Percentiles rank a stretch among this genome's conserved stretches.
Conservation (phyloP, 2,113 vertebrate species). For the Aegithalos caudatus region DNA sequence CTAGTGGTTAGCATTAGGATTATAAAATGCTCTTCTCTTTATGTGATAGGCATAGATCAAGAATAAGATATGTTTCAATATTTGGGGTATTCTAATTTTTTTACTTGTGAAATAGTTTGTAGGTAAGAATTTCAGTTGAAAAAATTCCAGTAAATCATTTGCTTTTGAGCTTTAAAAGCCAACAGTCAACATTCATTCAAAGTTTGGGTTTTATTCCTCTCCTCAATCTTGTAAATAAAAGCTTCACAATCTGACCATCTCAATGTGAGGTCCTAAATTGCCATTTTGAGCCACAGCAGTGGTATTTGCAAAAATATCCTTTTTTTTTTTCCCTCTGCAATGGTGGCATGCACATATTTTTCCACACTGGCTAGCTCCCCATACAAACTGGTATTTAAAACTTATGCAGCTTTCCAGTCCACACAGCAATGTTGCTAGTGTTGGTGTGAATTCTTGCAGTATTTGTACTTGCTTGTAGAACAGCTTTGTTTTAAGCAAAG, state of each 20-base stretch:
- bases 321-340: background rate
- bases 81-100: background rate
- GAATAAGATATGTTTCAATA: background rate
- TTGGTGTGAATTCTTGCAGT: background rate
- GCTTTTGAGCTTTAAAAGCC: background rate
- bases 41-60: background rate
- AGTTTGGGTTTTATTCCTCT: background rate
- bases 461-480: background rate
- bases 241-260: background rate
- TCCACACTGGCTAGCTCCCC: background rate
- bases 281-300: background rate
- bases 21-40: background rate
- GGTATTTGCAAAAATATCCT: background rate
- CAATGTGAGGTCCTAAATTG: background rate
- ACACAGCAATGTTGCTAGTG: background rate
- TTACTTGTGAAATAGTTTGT: background rate
- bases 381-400: background rate
- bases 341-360: background rate
- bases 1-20: background rate
- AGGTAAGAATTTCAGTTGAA: constrained; percentile 6
- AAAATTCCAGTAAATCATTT: background rate
- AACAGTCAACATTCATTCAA: background rate
- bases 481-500: background rate
- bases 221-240: background rate
- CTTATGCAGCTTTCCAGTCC: background rate